Base-by-base conservation (phyloP, 2,797 vertebrate genomes). In the Xenops minutus region DNA sequence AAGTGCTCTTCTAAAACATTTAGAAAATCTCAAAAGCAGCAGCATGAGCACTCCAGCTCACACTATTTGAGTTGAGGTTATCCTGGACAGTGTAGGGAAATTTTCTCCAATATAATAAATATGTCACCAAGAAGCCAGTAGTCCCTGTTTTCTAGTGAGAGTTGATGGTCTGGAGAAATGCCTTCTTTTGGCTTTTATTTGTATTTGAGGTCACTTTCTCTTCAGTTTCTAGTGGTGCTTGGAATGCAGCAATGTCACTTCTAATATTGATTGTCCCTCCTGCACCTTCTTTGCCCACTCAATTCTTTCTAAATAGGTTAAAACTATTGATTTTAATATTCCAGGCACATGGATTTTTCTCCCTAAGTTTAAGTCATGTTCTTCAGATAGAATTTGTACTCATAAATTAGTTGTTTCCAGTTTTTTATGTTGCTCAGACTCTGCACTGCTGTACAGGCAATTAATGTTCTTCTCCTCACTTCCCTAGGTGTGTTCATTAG, bases 281-380 rank as follows among this genome's bases (percentile, higher is more conserved):
- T 76, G 49, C 67, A 34, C 83, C 77, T 91, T 73, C 92, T 95
- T 91, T 92, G 36, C 52, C 67, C 83, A 85, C 83, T 89, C 74
- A 56, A 8, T 93, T 88, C 71, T 67, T 95, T 74, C 77, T 93
- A 82, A 91, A 91, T 93, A 92, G 48, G 74, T 91, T 89, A 54
- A 90, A 92, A 63, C 59, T 87, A 96, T 93, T 89, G 94, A 95
- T 94, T 96, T 93, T 93, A 89, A 93, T 95, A 97, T 95, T 96
- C 93, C 93, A 88, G 55, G 67, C 71, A 90, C 88, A 80, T 87
- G 77, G 74, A 92, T 93, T 92, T 93, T 95, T 93, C 86, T 95
- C 77, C 80, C 74, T 75, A 89, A 85, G 59, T 94, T 90, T 90
- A 88, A 95, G 80, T 76, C 83, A 89, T 54, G 34, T 29, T 95